Percentiles rank a stretch among this genome's conserved stretches.
These are phyloP conservation scores for Cyphomyrus plagiostoma DNA, from an alignment of 2,113 vertebrate species.

Conservation along the genomic window DNA sequence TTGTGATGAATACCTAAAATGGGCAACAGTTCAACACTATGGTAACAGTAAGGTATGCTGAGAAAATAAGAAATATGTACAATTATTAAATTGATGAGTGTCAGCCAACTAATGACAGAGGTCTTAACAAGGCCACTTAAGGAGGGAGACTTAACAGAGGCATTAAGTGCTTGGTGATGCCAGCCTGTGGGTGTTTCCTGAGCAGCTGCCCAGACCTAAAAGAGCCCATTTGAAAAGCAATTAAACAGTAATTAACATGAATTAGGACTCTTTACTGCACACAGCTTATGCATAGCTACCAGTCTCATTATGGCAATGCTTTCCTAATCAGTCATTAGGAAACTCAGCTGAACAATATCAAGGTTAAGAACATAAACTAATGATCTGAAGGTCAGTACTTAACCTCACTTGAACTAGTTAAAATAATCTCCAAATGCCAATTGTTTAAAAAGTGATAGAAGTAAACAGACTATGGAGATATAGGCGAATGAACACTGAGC, in stretches of 20 bases:
- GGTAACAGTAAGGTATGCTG: neutral
- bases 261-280: neutral
- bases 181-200: neutral
- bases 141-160: neutral
- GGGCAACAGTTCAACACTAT: neutral
- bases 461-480: neutral
- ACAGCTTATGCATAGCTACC: neutral
- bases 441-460: neutral
- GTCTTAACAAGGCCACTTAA: no score
- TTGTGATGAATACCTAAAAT: neutral
- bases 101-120: neutral
- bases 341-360: neutral
- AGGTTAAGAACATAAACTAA: neutral
- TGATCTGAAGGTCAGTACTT: neutral
- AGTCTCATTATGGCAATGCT: constrained; percentile 8
- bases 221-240: constrained; percentile 19
- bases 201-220: neutral
- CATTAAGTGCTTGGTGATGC: neutral
- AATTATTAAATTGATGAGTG: neutral
- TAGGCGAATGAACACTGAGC: neutral
- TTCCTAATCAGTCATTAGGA: neutral
- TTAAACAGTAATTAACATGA: constrained; percentile 20
- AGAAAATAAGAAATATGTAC: neutral
- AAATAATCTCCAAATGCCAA: neutral
- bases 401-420: neutral